A percentile compares a stretch with the other conserved stretches of the same genome.
Conservation (phyloP, 2,113 vertebrate genomes). For the Odontesthes bonariensis region DNA sequence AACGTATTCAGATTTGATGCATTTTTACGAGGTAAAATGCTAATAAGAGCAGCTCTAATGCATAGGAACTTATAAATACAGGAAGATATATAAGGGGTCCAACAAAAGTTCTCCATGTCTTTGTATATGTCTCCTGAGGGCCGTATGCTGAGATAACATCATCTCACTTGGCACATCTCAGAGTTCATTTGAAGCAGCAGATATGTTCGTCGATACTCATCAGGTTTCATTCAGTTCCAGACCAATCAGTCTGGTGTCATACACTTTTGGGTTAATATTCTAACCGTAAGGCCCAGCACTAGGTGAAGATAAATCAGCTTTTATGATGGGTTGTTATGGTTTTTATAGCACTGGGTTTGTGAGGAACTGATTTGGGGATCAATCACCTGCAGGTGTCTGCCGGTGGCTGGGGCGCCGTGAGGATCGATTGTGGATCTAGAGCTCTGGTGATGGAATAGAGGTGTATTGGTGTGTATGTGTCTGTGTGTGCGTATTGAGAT, state of each 20-base stretch:
- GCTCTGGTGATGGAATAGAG: slow-evolving; percentile 69
- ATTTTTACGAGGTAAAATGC: background rate
- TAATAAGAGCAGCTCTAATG: background rate
- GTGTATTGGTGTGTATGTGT: slow-evolving; percentile 40
- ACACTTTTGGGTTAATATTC: slow-evolving; percentile 84
- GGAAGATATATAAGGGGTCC: slow-evolving; percentile 2
- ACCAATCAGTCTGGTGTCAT: slow-evolving; percentile 80
- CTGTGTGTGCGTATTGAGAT: slow-evolving; percentile 41
- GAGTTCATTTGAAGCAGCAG: slow-evolving; percentile 73
- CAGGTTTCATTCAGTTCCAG: slow-evolving; percentile 79
- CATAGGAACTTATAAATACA: slow-evolving; percentile 1
- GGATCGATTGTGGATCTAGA: slow-evolving; percentile 80
- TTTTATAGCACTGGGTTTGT: slow-evolving; percentile 79
- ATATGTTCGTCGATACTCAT: slow-evolving; percentile 68
- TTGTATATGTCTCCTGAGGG: slow-evolving; percentile 15
- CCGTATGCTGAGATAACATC: slow-evolving; percentile 41
- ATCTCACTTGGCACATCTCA: slow-evolving; percentile 59
- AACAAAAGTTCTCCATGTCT: slow-evolving; percentile 25
- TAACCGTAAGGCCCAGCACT: slow-evolving; percentile 68
- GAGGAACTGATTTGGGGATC: slow-evolving; percentile 83
- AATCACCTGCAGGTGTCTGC: slow-evolving; percentile 81
- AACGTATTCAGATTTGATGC: background rate
- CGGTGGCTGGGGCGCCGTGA: slow-evolving; percentile 51
- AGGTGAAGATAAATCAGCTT: slow-evolving; percentile 80
- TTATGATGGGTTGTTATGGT: slow-evolving; percentile 83